These are phyloP conservation scores for Osmoderma eremita DNA, from an alignment of 2,888 invertebrate genomes.

Conservation along the genomic window DNA sequence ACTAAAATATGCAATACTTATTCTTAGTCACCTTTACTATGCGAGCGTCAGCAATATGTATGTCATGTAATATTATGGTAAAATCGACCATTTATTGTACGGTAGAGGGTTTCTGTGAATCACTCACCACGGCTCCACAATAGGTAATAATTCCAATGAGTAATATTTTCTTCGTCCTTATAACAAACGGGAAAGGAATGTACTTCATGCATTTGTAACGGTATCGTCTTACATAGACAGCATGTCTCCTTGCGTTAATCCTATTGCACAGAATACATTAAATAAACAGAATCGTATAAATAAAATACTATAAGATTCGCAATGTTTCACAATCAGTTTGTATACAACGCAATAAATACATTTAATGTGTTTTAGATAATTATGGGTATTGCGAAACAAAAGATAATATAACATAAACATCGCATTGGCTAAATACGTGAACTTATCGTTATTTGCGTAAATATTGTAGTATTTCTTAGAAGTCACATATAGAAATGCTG, in stretches of 20 bases:
- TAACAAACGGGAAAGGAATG: constrained; percentile 15
- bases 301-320: background rate
- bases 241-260: constrained; percentile 17
- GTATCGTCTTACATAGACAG: constrained; percentile 15
- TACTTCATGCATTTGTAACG: constrained; percentile 1
- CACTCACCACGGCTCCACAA: constrained; percentile 22
- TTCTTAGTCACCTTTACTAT: constrained; percentile 29
- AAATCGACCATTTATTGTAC: constrained; percentile 1
- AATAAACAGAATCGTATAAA: background rate
- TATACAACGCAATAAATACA: constrained; percentile 8
- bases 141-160: constrained; percentile 39
- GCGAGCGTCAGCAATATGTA: constrained; percentile 18
- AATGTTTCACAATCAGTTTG: background rate
- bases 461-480: constrained; percentile 1
- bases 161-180: constrained; percentile 22
- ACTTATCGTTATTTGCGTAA: constrained; percentile 2
- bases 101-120: constrained; percentile 20
- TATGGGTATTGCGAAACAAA: no score
- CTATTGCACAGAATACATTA: background rate
- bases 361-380: background rate
- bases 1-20: background rate
- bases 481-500: constrained; percentile 13
- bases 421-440: background rate
- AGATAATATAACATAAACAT: background rate
- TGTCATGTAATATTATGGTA: background rate